Percentiles rank a stretch among this genome's conserved stretches.
Evolutionary conservation across 2,113 vertebrate genomes (phyloP).

Genomic region (Mus musculus): DNA sequence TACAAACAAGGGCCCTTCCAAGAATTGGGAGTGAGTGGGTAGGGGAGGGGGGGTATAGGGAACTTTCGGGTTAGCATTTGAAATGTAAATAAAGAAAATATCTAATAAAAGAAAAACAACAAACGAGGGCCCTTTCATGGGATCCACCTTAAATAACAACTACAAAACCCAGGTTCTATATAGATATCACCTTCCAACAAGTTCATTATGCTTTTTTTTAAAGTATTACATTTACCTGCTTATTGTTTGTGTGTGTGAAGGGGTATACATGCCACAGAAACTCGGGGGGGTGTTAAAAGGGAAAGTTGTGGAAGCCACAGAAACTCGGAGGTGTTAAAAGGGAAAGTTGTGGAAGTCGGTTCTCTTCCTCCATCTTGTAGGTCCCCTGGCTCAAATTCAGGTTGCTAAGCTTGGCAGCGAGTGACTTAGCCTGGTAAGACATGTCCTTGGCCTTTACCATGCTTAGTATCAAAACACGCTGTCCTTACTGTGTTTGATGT

Average conservation of each 20-base stretch:
- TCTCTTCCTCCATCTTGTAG: background rate
- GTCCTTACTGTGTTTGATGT: background rate
- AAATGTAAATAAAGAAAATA: no score
- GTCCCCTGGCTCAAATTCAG: background rate
- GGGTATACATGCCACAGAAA: background rate
- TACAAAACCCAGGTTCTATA: conserved; percentile 7
- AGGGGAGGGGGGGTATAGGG: no score
- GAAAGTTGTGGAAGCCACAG: background rate
- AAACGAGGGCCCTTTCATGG: conserved; percentile 47
- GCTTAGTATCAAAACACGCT: conserved; percentile 23
- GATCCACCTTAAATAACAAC: conserved; percentile 38
- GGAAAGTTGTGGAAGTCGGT: background rate
- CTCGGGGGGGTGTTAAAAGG: no score
- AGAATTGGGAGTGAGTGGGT: no score
- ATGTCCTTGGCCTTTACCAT: background rate
- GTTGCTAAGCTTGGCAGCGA: background rate
- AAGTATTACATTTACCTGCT: background rate
- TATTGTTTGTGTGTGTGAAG: background rate
- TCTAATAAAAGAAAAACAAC: background rate
- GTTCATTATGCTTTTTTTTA: background rate
- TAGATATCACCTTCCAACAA: conserved; percentile 40
- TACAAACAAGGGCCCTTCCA: conserved; percentile 53
- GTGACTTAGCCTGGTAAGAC: background rate
- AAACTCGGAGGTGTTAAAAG: background rate
- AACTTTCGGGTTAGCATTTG: no score